Base-by-base conservation (phyloP, 2,797 vertebrate genomes). In the Gadopsis bispinosus region DNA sequence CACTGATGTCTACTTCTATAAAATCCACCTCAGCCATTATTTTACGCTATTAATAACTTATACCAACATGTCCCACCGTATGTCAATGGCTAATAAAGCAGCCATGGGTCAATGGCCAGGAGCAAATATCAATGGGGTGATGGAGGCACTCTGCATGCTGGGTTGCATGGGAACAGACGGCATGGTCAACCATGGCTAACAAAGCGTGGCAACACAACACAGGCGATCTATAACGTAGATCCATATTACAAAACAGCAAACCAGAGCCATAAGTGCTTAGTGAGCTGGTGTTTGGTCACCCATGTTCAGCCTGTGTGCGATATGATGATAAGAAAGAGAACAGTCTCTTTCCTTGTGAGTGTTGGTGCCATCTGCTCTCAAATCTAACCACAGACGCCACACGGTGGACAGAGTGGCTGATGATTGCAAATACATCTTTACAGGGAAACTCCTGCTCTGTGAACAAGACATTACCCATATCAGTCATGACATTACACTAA, bases 101-200 rank as follows among this genome's bases (percentile, higher is more conserved):
- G 71, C 16, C 48, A 85, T 9, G 79, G 90, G 86, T 89, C 87
- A 90, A 48, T 75, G 78, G 47, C 81, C 87, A 62, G 73, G 45
- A 87, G 82, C 73, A 87, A 81, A 90, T 80, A 87, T 89, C 86
- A 83, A 80, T 35, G 82, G 17, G 70, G 20, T 76, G 86, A 89
- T 80, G 78, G 77, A 84, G 67, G 70, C 43, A 53, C 31, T 69
- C 55, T 74, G 61, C 7, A 19, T 80, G 50, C 60, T 39, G 43
- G 41, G 74, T 80, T 87, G 75, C 83, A 84, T 87, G 82, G 81
- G 69, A 88, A 87, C 83, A 87, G 80, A 80, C n/a, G 26, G 71
- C 31, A 67, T 62, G 68, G 60, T 80, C 69, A 64, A 69, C 74
- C 77, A n/a, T 83, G 86, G 79, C 69, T 84, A 86, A 79, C 81